Evolutionary conservation across 2,888 invertebrate genomes (phyloP), one percentile per base, ranked within the genome.

Genomic region (Vesta saturnalis): DNA sequence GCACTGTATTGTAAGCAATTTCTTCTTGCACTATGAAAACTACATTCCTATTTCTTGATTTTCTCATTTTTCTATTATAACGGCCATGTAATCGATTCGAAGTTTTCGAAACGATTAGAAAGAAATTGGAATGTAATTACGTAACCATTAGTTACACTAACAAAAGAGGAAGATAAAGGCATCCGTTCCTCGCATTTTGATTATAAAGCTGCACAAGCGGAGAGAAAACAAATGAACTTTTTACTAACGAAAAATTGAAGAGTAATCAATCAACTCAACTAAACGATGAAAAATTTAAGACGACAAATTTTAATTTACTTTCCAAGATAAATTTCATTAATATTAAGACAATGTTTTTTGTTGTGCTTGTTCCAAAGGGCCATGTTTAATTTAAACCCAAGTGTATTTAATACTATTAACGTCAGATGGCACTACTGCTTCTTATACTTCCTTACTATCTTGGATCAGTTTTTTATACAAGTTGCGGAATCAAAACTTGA

Each of bases 401-500:
- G 47, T 35, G 30, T 46, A 47, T n/a, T n/a, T 16, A n/a, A 39
- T 52, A 46, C 63, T 56, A 63, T 57, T 63, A 63, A 63, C 57
- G 49, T 18, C 57, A 63, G 35, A 57, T 63, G 63, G 47, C 39
- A 57, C 35, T 30, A 19, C 19, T 18, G 23, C 63, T 56, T 55
- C 39, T 39, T 55, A 14, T 63, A 43, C 55, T 19, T 46, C 46
- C 21, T 30, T 39, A n/a, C n/a, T n/a, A n/a, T n/a, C 39, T 2
- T 2, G 39, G 39, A 10, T n/a, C 39, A n/a, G 12, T 39, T 39
- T 39, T n/a, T 39, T 39, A 39, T 39, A n/a, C 39, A 47, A 57
- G 46, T 47, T 62, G 35, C n/a, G 35, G 49, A 63, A 63, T 63
- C 58, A 64, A 64, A 64, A 56, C 58, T n/a, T 19, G 58, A 49